Evolutionary conservation across 1,140 invertebrate genomes (phyloP), one percentile per base, ranked within the genome.

Genomic region (Proctacanthus coquilletti): DNA sequence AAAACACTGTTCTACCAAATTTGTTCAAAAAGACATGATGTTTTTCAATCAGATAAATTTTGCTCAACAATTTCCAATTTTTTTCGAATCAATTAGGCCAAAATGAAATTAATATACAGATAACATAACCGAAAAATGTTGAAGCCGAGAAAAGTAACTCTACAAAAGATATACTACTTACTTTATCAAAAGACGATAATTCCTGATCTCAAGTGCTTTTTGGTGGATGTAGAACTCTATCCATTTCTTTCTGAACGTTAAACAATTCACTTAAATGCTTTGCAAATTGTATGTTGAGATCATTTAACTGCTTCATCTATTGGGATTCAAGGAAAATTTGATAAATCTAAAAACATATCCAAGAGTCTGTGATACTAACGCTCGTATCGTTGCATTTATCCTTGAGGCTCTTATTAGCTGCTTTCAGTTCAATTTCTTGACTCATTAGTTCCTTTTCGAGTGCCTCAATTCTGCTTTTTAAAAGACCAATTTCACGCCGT

Each of bases 211-310:
- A 60, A 60, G 57, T 60, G 44, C 56, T 58, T 44, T 60, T 60
- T 35, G 49, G 43, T 18, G 48, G 46, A 47, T 56, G 53, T 45
- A 60, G 49, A 30, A 58, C 40, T 48, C 55, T 62, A 33, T 63
- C 63, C 48, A 76, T 63, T 56, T 75, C 74, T 55, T 73, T 73
- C 33, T 70, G 61, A 37, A 74, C 53, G 14, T 40, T 45, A 45
- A 52, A 50, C 15, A 60, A 21, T 25, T 60, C 57, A 17, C 47
- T 45, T 20, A 60, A 40, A 20, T 50, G 48, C 35, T 60, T 58
- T 35, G 53, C 48, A 35, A 60, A 60, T 18, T 56, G 25, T 29
- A 48, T 47, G 45, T 53, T 58, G 31, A 60, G 32, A 33, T 56
- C 56, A 36, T 45, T 51, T 21, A 60, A 33, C 35, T 58, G 56